Percentiles rank a stretch among this genome's conserved stretches.
These are phyloP conservation scores for Taphrorychus bicolor DNA, from an alignment of 2,888 invertebrate genomes.

Conservation along the genomic window DNA sequence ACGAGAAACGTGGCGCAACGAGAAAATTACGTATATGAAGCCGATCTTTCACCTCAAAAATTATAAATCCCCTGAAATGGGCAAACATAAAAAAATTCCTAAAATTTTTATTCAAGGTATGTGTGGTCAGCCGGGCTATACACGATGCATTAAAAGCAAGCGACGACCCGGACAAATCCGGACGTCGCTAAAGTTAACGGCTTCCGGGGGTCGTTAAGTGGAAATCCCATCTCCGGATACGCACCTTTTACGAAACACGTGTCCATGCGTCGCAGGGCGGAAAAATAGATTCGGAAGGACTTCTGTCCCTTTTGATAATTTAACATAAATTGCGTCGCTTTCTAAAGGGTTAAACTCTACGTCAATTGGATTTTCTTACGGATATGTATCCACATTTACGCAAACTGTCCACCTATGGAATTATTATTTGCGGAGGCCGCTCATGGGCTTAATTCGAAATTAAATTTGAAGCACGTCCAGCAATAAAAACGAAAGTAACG, in stretches of 20 bases:
- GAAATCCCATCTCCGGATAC: constrained; percentile 21
- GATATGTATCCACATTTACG: not conserved
- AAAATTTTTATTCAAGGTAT: constrained; percentile 1
- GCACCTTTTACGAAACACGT: constrained; percentile 21
- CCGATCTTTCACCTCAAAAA: too few species aligned
- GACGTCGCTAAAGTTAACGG: constrained; percentile 17
- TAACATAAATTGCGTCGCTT: not conserved
- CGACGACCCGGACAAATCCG: constrained; percentile 21
- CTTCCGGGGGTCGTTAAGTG: constrained; percentile 23
- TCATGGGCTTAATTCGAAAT: not conserved
- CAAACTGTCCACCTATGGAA: not conserved
- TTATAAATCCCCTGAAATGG: too few species aligned
- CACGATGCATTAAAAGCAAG: constrained; percentile 13
- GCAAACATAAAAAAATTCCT: not conserved
- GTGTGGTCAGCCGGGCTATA: constrained; percentile 14
- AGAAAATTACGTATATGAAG: too few species aligned
- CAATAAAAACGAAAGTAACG: not conserved
- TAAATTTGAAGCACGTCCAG: not conserved
- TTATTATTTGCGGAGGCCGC: not conserved
- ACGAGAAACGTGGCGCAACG: too few species aligned
- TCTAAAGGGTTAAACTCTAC: not conserved
- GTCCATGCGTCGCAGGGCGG: not conserved
- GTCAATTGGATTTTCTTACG: not conserved
- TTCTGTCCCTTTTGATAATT: constrained; percentile 1
- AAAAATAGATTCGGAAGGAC: constrained; percentile 7